Evolutionary conservation across 2,888 invertebrate genomes (phyloP).

Genomic region (Trypoxylon attenuatum): DNA sequence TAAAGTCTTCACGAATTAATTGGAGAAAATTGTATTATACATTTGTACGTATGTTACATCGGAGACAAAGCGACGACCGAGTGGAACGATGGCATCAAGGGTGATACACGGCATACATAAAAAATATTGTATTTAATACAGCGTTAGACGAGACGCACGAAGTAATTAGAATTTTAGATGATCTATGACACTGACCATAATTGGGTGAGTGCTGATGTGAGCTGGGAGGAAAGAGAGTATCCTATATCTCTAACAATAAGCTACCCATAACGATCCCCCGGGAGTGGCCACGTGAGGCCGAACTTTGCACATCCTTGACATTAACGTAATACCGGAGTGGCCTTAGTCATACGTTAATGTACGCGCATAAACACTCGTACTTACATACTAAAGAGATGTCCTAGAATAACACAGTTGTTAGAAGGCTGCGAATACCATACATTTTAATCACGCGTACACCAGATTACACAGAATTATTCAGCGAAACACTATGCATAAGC

Average conservation of each 20-base stretch:
- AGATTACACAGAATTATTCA: no score
- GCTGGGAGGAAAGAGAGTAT: conserved; percentile 5
- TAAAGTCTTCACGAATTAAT: no score
- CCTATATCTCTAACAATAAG: conserved; percentile 1
- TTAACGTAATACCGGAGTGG: conserved; percentile 33
- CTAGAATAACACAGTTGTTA: no score
- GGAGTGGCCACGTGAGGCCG: neutral
- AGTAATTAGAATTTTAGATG: neutral
- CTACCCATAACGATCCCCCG: conserved; percentile 11
- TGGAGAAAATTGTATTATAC: no score
- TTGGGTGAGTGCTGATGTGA: conserved; percentile 15
- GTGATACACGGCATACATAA: no score
- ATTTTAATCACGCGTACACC: no score
- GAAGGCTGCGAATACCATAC: no score
- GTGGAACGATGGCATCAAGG: no score
- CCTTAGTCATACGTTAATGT: conserved; percentile 23
- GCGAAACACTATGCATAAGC: no score
- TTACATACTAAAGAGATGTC: conserved; percentile 30
- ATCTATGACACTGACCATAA: neutral
- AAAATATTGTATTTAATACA: no score
- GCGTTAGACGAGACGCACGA: no score
- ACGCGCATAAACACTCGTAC: conserved; percentile 17
- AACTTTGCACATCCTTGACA: conserved; percentile 45
- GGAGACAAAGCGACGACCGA: neutral
- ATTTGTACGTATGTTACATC: no score